Percentiles rank a stretch among this genome's conserved stretches.
Conservation (phyloP, 2,888 invertebrate genomes). For the Drosophila merina region DNA sequence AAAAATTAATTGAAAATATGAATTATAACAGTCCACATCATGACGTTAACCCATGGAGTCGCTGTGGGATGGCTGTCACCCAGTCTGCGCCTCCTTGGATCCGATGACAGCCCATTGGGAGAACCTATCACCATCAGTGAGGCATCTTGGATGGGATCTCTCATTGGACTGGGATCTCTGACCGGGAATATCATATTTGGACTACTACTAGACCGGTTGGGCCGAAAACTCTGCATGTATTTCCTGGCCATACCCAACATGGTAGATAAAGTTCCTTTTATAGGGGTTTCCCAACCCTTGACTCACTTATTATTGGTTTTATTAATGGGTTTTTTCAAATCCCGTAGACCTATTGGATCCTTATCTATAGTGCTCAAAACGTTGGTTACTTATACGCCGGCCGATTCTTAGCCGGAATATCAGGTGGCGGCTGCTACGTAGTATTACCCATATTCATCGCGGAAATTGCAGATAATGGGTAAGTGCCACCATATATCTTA, state of each 20-base stretch:
- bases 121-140: constrained; percentile 55
- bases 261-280: constrained; percentile 48
- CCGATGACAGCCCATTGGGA: constrained; percentile 53
- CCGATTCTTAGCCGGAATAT: constrained; percentile 70
- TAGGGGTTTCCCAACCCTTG: constrained; percentile 5
- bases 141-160: constrained; percentile 76
- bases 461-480: constrained; percentile 80
- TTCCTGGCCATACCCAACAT: constrained; percentile 73
- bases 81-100: constrained; percentile 64
- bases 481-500: constrained; percentile 40
- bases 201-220: constrained; percentile 67
- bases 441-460: constrained; percentile 76
- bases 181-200: constrained; percentile 76
- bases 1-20: neutral
- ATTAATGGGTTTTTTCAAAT: neutral
- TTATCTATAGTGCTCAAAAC: constrained; percentile 65
- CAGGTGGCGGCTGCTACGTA: constrained; percentile 78
- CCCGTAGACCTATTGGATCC: constrained; percentile 73
- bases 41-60: constrained; percentile 77
- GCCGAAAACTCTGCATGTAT: constrained; percentile 70
- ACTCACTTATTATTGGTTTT: constrained; percentile 15
- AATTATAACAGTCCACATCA: constrained; percentile 54
- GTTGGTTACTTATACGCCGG: constrained; percentile 74
- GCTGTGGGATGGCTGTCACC: constrained; percentile 80
- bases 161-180: constrained; percentile 73